Conservation (phyloP, 1,140 invertebrate species). For the Zaprionus davidi region DNA sequence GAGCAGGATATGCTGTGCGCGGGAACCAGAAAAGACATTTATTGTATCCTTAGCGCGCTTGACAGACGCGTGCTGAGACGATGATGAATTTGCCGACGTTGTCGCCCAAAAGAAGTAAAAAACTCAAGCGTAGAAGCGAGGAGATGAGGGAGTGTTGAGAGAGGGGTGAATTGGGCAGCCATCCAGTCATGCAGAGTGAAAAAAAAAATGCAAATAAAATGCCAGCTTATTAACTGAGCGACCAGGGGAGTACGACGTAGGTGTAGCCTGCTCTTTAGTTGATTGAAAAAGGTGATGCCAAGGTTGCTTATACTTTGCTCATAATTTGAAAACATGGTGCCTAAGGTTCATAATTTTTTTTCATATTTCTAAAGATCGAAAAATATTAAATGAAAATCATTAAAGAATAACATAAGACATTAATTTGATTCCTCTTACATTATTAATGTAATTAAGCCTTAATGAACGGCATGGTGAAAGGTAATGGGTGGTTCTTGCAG, state of each 20-base stretch:
- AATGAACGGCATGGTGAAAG: not conserved
- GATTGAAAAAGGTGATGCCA: slow-evolving; percentile 78
- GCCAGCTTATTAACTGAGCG: slow-evolving; percentile 69
- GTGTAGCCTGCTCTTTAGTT: slow-evolving; percentile 68
- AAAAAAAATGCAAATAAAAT: slow-evolving; percentile 81
- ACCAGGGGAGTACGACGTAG: slow-evolving; percentile 8
- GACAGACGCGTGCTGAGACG: slow-evolving; percentile 80
- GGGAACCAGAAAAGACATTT: slow-evolving; percentile 77
- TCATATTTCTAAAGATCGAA: too few relatives aligned
- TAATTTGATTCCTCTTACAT: too few relatives aligned
- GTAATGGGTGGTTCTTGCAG: not conserved
- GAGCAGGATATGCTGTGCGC: slow-evolving; percentile 44
- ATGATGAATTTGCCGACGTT: slow-evolving; percentile 75
- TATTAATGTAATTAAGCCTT: too few relatives aligned
- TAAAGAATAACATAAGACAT: too few relatives aligned
- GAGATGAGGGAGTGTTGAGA: not conserved
- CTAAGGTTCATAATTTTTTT: too few relatives aligned
- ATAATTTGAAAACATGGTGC: not conserved
- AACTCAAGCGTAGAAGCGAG: slow-evolving; percentile 15
- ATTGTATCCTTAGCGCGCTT: slow-evolving; percentile 80
- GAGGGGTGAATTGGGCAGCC: slow-evolving; percentile 59
- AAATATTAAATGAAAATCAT: too few relatives aligned
- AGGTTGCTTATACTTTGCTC: slow-evolving; percentile 34
- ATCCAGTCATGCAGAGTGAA: slow-evolving; percentile 56
- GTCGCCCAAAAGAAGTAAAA: slow-evolving; percentile 61